phyloP scores from a whole-genome alignment of 2,888 invertebrate species.

The Julus scanicus region DNA sequence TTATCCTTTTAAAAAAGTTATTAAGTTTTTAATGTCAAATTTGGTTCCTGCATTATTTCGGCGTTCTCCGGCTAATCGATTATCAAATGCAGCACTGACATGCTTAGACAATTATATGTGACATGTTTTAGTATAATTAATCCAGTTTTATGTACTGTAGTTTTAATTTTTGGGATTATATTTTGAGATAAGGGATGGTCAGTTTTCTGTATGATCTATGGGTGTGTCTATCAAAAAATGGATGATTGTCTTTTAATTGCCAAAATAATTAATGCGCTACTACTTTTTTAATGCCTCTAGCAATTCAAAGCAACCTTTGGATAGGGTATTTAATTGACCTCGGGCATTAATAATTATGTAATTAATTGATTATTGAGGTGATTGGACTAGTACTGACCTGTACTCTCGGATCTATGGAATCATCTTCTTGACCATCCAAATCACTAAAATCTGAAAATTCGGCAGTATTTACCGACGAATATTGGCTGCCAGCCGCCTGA shows the following conservation, averaged over 20 bases:
- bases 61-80: too few species aligned
- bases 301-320: background rate
- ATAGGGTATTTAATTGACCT: background rate
- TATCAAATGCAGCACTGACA: too few species aligned
- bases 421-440: conserved; percentile 55
- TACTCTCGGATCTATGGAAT: conserved; percentile 57
- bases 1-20: too few species aligned
- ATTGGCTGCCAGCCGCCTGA: conserved; percentile 5
- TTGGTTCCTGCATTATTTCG: too few species aligned
- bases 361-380: background rate
- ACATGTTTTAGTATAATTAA: too few species aligned
- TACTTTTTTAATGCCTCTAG: background rate
- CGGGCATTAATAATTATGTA: background rate
- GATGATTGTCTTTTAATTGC: background rate
- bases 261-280: background rate
- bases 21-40: too few species aligned
- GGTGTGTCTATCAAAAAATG: too few species aligned
- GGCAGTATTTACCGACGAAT: background rate
- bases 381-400: conserved; percentile 55
- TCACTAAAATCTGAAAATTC: conserved; percentile 47
- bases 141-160: too few species aligned
- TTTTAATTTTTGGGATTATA: too few species aligned
- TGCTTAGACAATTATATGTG: too few species aligned
- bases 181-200: too few species aligned
- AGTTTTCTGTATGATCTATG: too few species aligned